A percentile compares a stretch with the other conserved stretches of the same genome.
Conservation (phyloP, 1,140 invertebrate genomes). For the Hycleus cichorii region DNA sequence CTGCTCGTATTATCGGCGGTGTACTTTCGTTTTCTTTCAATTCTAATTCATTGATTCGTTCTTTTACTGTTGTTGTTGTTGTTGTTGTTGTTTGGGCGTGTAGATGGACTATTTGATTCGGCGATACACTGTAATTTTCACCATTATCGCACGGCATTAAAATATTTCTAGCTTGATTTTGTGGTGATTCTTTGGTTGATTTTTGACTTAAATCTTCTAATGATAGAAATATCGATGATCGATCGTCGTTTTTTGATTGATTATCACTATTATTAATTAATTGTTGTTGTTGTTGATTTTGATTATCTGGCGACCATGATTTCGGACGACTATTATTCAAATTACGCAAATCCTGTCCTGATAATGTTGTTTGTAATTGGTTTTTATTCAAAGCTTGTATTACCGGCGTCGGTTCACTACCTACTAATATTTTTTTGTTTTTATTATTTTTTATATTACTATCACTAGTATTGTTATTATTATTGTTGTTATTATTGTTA, state of each 20-base stretch:
- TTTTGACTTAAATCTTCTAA: conserved; percentile 55
- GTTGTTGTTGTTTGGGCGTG: conserved; percentile 31
- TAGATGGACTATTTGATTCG: conserved; percentile 78
- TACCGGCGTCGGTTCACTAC: conserved; percentile 50
- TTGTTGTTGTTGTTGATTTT: conserved; percentile 17
- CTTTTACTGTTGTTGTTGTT: conserved; percentile 47
- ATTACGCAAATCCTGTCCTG: conserved; percentile 32
- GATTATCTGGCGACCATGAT: conserved; percentile 73
- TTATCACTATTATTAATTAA: conserved; percentile 13
- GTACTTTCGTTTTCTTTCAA: conserved; percentile 37
- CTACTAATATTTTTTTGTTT: conserved; percentile 38
- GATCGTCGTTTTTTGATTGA: conserved; percentile 43
- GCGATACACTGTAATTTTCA: conserved; percentile 78
- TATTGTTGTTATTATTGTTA: conserved; percentile 34
- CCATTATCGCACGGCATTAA: conserved; percentile 77
- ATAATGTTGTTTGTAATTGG: conserved; percentile 23
- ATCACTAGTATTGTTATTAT: background rate
- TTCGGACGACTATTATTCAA: conserved; percentile 52
- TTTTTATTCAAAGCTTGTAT: conserved; percentile 47
- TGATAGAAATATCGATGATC: conserved; percentile 51
- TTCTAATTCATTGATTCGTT: conserved; percentile 60
- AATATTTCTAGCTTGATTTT: conserved; percentile 52
- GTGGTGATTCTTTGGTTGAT: conserved; percentile 26
- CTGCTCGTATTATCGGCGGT: conserved; percentile 34
- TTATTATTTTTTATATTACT: conserved; percentile 40